Evolutionary conservation across 2,888 invertebrate genomes (phyloP), one percentile per base, ranked within the genome.

Genomic region (Pedicia rivosa): DNA sequence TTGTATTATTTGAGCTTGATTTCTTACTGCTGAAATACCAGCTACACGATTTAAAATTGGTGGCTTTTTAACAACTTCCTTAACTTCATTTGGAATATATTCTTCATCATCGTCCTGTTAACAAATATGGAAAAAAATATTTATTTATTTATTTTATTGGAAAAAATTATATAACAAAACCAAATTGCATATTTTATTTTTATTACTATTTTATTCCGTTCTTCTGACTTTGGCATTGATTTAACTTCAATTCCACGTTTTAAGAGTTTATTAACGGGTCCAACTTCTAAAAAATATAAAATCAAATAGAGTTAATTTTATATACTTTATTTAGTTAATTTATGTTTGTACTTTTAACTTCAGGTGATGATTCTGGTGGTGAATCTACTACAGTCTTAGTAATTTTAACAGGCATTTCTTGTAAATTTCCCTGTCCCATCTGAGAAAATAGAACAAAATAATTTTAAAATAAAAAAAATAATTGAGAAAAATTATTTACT

Each of bases 391-490:
- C 58, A 3, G 62, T 62, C 46, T 61, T 62, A 13, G 62, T 62
- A 4, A 62, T 62, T 46, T 60, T 60, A 16, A 62, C 62, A 4
- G 62, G 62, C 60, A 60, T 61, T 44, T 62, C 62, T 32, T 61
- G 60, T 2, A 62, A 46, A 35, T 49, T 54, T 13, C 61, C 62
- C 28, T 59, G 58, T 5, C 58, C 62, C 36, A 62, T 55, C 44
- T 44, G 24, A 27, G 38, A 43, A 17, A 17, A 35, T 6, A 31
- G 16, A 14, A 30, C 7, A 29, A 28, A 10, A 24, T 33, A 22
- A 26, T 26, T 22, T 9, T 20, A 14, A 24, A 28, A 22, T 32
- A 14, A n/a, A 15, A 8, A 9, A 15, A 9, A 20, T 9, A 24
- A 9, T 19, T 9, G 13, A 34, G 9, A 27, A 9, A 16, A 8